These are phyloP conservation scores for Diarsia mendica DNA, from an alignment of 2,888 invertebrate genomes.

Conservation along the genomic window DNA sequence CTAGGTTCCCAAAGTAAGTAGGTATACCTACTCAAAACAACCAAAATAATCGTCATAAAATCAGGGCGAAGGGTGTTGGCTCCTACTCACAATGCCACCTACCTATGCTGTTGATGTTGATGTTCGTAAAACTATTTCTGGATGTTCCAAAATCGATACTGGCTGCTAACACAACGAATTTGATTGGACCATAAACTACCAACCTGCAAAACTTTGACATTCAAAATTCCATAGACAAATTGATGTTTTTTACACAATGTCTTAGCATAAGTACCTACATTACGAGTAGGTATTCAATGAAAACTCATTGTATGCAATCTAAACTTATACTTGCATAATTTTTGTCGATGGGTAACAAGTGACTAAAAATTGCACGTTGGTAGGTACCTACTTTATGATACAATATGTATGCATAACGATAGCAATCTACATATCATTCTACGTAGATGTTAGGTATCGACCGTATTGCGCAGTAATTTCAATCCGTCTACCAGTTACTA, in stretches of 20 bases:
- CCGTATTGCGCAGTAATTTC: conserved; percentile 27
- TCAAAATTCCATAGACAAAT: conserved; percentile 6
- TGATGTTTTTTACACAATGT: neutral
- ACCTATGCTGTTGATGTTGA: neutral
- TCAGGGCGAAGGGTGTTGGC: conserved; percentile 15
- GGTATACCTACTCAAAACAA: neutral
- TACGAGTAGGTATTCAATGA: conserved; percentile 9
- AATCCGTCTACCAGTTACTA: conserved; percentile 10
- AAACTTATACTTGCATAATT: neutral
- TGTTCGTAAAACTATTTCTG: conserved; percentile 6
- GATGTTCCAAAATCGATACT: neutral
- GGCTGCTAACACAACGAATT: too few species aligned
- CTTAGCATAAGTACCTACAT: neutral
- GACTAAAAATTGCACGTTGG: conserved; percentile 18
- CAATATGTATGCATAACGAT: neutral
- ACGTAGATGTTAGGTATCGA: conserved; percentile 10
- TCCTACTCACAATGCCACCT: neutral
- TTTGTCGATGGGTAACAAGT: conserved; percentile 13
- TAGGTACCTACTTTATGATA: neutral
- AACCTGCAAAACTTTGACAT: conserved; percentile 10
- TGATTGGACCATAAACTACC: conserved; percentile 11
- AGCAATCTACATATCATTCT: conserved; percentile 21
- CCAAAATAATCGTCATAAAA: conserved; percentile 17
- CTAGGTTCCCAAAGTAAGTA: neutral
- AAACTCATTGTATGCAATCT: neutral